Base-by-base conservation (phyloP, 2,888 invertebrate species). In the Tenthredo notha region DNA sequence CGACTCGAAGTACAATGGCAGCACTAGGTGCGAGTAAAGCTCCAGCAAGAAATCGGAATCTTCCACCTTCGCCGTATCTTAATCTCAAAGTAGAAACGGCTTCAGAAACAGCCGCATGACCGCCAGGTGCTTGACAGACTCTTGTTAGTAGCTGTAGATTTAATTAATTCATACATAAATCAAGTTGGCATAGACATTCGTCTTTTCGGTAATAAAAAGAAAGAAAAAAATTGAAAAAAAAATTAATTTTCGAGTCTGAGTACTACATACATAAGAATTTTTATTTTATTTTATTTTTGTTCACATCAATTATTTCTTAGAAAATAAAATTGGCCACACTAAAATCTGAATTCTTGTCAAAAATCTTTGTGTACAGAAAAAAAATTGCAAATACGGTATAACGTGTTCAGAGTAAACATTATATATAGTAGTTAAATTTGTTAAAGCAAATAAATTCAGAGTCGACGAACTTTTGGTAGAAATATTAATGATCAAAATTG, bases 1-100 rank as follows among this genome's bases (percentile, higher is more conserved):
- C 96, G 3, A 97, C 96, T 89, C 98, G 95, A 5, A 98, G 94
- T 87, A 91, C 92, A 15, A 91, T 89, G 0, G 95, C 95, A 0
- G 96, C 96, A 21, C 97, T 96, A 0, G 96, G 95, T 85, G 97
- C 97, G 90, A 97, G 96, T 85, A 98, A 95, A 95, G 98, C 98
- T 1, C 98, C 98, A 9, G 98, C 97, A 0, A 98, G 95, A 91
- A 98, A 97, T 86, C 98, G 95, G 94, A 98, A 98, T 91, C 98
- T 95, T 7, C 98, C 98, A 0, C 98, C 98, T 92, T 99, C 98
- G 4, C 98, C 98, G 92, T 97, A 98, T 86, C 98, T 95, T 7
- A 98, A 94, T 58, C 98, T 95, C 84, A 98, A 94, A 0, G 98
- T 98, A 0, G 98, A 98, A 88, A 98, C 95, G 0, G 98, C 98